Base-by-base conservation (phyloP, 2,888 invertebrate species). In the Ametastegia equiseti region DNA sequence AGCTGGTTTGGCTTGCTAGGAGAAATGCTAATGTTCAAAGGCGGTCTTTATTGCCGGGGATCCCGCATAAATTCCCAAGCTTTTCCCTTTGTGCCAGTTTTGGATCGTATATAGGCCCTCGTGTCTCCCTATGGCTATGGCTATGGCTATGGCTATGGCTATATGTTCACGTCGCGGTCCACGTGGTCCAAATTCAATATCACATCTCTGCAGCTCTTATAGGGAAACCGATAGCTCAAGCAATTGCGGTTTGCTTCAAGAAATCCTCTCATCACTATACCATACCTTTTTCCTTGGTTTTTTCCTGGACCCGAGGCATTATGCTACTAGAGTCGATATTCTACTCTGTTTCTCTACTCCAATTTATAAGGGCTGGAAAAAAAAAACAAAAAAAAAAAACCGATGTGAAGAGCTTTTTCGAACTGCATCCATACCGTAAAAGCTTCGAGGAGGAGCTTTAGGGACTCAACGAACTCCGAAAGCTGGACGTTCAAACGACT, bases 21-120 rank as follows among this genome's bases (percentile, higher is more conserved):
- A 42, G 78, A 78, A 78, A 78, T 78, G 60, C 78, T 78, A 78
- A 78, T 78, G 78, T 78, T 78, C 78, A 63, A 57, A 63, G 78
- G 47, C 78, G 60, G 23, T 78, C 78, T 78, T 78, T 78, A 63
- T 78, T 78, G 78, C 78, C 27, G 47, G 65, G 54, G 60, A 42
- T 60, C 36, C 63, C 78, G 78, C 78, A 78, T 78, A 78, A 60
- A 78, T 78, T 78, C 60, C n/a, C 78, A 27, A 57, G 27, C 13
- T 36, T 39, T 36, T 78, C 60, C n/a, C 78, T 78, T 63, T 78
- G 78, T 60, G 78, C 60, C 9, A 19, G n/a, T n/a, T n/a, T n/a
- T n/a, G n/a, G 45, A 71, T 71, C 42, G 27, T 54, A 23, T 23
- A n/a, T 36, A 75, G 54, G 60, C 23, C 63, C n/a, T n/a, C 60